Percentiles rank a stretch among this genome's conserved stretches.
Conservation (phyloP, 1,140 invertebrate species). For the Portunus trituberculatus region DNA sequence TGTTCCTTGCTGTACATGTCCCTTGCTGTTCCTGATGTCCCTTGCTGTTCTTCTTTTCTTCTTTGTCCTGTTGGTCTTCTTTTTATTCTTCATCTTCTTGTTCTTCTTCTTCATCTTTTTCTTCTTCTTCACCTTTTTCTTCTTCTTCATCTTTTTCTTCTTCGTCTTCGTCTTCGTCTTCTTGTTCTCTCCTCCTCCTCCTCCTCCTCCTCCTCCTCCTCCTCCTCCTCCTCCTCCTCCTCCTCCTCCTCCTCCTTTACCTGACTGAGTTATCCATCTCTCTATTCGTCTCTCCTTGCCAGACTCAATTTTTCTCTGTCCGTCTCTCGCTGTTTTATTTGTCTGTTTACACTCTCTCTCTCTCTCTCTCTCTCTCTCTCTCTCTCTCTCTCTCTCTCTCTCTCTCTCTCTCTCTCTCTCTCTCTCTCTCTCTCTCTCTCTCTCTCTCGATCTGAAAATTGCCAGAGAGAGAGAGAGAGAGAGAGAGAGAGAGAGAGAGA, state of each 20-base stretch:
- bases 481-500: conserved; percentile 30
- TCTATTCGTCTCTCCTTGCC: neutral
- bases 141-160: too few species aligned
- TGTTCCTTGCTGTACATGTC: too few species aligned
- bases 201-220: neutral
- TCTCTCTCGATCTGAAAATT: too few species aligned
- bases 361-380: conserved; percentile 17
- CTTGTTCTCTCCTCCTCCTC: too few species aligned
- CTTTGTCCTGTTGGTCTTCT: neutral
- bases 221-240: conserved; percentile 26
- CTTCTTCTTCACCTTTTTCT: too few species aligned
- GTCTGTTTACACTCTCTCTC: neutral
- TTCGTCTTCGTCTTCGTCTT: neutral
- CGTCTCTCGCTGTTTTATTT: neutral
- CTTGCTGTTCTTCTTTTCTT: neutral
- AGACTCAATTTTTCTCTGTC: neutral
- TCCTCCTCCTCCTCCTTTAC: neutral
- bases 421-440: too few species aligned
- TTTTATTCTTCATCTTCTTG: neutral
- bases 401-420: too few species aligned
- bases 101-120: neutral
- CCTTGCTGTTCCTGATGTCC: neutral
- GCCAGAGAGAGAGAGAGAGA: neutral
- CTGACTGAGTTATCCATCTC: too few species aligned
- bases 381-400: too few species aligned